Percentiles rank a stretch among this genome's conserved stretches.
Evolutionary conservation across 2,888 invertebrate genomes (phyloP).

Genomic region (Apamea monoglypha): DNA sequence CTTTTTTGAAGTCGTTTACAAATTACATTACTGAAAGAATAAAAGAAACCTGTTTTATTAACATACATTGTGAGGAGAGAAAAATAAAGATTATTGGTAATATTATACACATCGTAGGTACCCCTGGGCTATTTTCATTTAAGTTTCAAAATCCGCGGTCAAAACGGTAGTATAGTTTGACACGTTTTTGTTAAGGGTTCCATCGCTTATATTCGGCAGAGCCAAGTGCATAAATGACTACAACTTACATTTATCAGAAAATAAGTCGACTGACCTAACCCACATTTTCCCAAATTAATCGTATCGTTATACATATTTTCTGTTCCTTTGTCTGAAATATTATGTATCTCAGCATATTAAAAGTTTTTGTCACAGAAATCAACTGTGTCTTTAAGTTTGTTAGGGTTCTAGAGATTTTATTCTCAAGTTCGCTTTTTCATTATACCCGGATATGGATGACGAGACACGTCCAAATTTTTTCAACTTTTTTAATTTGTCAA

Average conservation of each 20-base stretch:
- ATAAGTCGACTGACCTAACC: no score
- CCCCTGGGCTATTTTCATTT: not conserved
- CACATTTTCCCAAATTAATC: no score
- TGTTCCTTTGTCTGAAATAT: not conserved
- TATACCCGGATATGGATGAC: constrained; percentile 6
- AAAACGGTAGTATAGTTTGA: not conserved
- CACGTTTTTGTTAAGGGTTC: not conserved
- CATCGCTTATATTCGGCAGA: not conserved
- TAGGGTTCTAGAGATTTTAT: constrained; percentile 15
- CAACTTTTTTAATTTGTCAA: constrained; percentile 56
- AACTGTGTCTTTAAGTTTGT: constrained; percentile 12
- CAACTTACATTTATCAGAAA: no score
- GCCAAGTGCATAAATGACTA: no score
- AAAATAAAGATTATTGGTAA: no score
- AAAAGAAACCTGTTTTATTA: not conserved
- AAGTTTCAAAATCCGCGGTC: not conserved
- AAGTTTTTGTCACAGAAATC: constrained; percentile 14
- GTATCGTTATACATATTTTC: no score
- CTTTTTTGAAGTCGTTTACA: not conserved
- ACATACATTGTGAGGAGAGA: no score
- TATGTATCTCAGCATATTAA: not conserved
- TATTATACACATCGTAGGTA: not conserved
- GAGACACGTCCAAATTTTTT: constrained; percentile 35
- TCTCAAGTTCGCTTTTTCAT: constrained; percentile 21
- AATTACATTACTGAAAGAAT: not conserved